Base-by-base conservation (phyloP, 2,888 invertebrate species). In the Euplagia quadripunctaria region DNA sequence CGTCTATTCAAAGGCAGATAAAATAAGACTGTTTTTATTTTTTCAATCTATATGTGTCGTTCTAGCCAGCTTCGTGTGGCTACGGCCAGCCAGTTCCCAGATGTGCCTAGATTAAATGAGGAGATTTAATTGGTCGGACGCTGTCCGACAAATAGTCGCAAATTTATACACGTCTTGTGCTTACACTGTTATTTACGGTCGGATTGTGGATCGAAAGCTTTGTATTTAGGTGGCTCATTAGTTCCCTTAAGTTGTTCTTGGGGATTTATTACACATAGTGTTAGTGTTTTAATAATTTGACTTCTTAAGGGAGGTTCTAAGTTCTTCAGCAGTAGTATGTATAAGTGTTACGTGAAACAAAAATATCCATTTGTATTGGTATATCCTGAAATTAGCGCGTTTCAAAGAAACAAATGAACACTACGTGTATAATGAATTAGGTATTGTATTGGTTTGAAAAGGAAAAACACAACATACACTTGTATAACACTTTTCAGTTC, bases 21-120 rank as follows among this genome's bases (percentile, higher is more conserved):
- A 68, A 75, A 79, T 67, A 70, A 73, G 63, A 17, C 68, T 49
- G 69, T 71, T 76, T 77, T 75, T 76, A 52, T 75, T 85, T 58
- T 85, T 82, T 82, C 82, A 78, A 81, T 79, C 75, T 70, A 75
- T 79, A 72, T 67, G 61, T 66, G 74, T 68, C 64, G 58, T 14
- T 70, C 69, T 69, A 74, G 65, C 72, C 70, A 73, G 76, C 63
- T 55, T 43, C 42, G 58, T 61, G 58, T 68, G 68, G 55, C 58
- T 58, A 58, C 65, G 51, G 20, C 66, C 61, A 68, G 70, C 71
- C 73, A 75, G 81, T 84, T 70, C 86, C 80, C 90, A 91, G 91
- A 90, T 91, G 91, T 79, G 86, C 83, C 85, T 85, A 82, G 88
- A 89, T 89, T 88, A 90, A 87, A 89, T 86, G 85, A 88, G 90